Evolutionary conservation across 2,797 vertebrate species (phyloP), one percentile per base, ranked within the genome.

Genomic region (Poeciliopsis presidionis): DNA sequence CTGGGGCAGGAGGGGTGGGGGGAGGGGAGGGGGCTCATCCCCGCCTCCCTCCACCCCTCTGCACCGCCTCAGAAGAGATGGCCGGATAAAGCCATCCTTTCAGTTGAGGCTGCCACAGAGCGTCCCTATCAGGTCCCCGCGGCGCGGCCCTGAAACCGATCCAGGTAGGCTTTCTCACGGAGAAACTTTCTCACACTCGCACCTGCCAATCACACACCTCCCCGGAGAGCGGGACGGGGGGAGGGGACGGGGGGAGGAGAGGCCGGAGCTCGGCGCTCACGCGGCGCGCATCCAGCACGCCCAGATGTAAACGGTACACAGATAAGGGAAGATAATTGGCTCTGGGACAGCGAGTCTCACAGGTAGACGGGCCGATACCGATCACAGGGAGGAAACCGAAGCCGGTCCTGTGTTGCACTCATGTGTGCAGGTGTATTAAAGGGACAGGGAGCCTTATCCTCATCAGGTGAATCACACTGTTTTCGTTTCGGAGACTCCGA

Each of bases 151-250:
- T 95, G 95, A 95, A 95, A 95, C 88, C 83, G 92, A 96, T 95
- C 93, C 93, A 89, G 88, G 85, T 94, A 82, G 80, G 73, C 84
- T 93, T 95, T 93, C 92, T 92, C 82, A 81, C 16, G 11, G 77
- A 84, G 85, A 90, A 53, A 92, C 85, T 94, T 96, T 96, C 94
- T 96, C 95, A 95, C 95, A 95, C 94, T 95, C 88, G 47, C 30
- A 88, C 75, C 86, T 88, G 93, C 87, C 90, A 91, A 83, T 90
- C 91, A 88, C 73, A 89, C 91, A 90, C 84, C 77, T 86, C 74
- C 78, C 65, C 14, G 7, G 57, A 5, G 51, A 16, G 45, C 30
- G 11, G 70, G 25, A 30, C 13, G 14, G 22, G 33, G 3, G 30
- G 30, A 2, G 30, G 30, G 30, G 30, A 2, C 30, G 30, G 30